Evolutionary conservation across 2,888 invertebrate species (phyloP), one percentile per base, ranked within the genome.

Genomic region (Microplitis deprimator): DNA sequence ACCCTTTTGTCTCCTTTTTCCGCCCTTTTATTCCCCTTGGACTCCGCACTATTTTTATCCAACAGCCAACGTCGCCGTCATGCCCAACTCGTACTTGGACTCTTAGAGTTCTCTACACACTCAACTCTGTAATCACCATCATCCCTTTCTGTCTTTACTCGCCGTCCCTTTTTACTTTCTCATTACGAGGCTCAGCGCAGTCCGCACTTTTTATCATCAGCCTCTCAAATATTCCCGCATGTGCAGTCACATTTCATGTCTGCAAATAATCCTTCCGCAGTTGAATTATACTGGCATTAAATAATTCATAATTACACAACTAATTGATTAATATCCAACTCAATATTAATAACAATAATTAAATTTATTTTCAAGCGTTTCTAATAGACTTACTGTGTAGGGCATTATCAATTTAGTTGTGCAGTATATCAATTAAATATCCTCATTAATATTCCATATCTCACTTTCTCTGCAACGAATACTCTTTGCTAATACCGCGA

Each of bases 81-180:
- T 78, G 64, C 72, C 4, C 3, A 50, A 50, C 50, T 50, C 13
- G 50, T 50, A 50, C 50, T 50, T 13, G 50, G 4, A 50, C 50
- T 50, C 13, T 7, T 7, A 13, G 29, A 29, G 29, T 29, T 29
- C 50, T 13, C 50, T 13, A 8, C 8, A 50, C 50, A 50, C 50
- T 50, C 50, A 13, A 84, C 84, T 85, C 85, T 86, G 81, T 85
- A 86, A 87, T 87, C 85, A 85, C 85, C 86, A 84, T 85, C 84
- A 80, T 83, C 83, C 84, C 78, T 82, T 82, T 85, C 80, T 82
- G 81, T 81, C 82, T 79, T 78, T 82, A 78, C 64, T 84, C 13
- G 5, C 70, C 64, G 38, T 75, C 41, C 69, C 29, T 60, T 16
- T 64, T 76, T 78, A 85, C 81, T 82, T 84, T 87, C 87, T 86